A percentile compares a stretch with the other conserved stretches of the same genome.
These are phyloP conservation scores for Spilarctia lutea DNA, from an alignment of 2,888 invertebrate species.

Conservation along the genomic window DNA sequence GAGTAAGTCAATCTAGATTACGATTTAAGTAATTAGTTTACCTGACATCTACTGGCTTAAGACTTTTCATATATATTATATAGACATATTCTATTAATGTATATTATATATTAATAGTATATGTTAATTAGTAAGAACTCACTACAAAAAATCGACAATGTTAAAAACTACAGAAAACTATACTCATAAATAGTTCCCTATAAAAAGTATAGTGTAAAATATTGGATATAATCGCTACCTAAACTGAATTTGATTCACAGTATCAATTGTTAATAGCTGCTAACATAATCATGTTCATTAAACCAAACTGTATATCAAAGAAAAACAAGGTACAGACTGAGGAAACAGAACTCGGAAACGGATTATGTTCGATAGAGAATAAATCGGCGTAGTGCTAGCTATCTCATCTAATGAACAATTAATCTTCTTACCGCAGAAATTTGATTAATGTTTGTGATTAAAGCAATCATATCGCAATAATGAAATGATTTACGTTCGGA, in stretches of 20 bases:
- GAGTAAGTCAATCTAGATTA: neutral
- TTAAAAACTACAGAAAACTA: neutral
- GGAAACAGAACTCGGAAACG: constrained; percentile 37
- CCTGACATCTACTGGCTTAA: neutral
- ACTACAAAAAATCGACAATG: neutral
- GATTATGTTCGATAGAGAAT: constrained; percentile 44
- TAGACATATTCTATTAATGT: too few species aligned
- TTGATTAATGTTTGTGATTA: neutral
- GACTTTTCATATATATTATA: neutral
- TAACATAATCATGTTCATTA: neutral
- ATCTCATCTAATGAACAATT: constrained; percentile 29
- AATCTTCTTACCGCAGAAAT: neutral
- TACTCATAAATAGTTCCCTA: neutral
- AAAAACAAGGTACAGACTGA: neutral
- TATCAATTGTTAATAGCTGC: neutral
- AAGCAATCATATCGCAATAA: neutral
- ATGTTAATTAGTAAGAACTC: neutral
- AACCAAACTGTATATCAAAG: constrained; percentile 2
- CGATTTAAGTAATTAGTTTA: neutral
- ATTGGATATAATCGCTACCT: too few species aligned
- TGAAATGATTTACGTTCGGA: neutral
- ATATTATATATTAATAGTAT: too few species aligned
- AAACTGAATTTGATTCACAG: too few species aligned
- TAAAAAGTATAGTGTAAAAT: neutral
- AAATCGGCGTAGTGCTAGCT: constrained; percentile 46